phyloP scores from a whole-genome alignment of 2,113 vertebrate species.

The Verasper variegatus region DNA sequence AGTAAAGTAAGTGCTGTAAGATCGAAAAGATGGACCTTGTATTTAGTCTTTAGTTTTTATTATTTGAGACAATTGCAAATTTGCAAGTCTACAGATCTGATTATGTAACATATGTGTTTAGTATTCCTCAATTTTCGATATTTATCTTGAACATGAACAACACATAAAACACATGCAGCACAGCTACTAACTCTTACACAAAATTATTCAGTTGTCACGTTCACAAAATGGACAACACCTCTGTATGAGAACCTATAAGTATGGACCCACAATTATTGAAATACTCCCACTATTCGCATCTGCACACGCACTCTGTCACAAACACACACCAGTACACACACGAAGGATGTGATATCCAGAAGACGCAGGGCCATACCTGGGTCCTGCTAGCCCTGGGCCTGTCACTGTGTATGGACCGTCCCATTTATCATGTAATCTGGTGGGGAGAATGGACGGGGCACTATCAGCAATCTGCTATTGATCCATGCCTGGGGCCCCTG shows the following conservation, averaged over 20 bases:
- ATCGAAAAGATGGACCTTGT: too few relatives aligned
- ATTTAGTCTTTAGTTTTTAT: too few relatives aligned
- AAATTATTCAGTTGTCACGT: not conserved
- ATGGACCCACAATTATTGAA: constrained; percentile 13
- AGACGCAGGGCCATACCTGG: constrained; percentile 75
- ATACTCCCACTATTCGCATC: constrained; percentile 1
- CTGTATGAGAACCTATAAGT: not conserved
- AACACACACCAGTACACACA: constrained; percentile 26
- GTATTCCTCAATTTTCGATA: not conserved
- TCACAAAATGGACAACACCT: not conserved
- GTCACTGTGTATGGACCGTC: constrained; percentile 90
- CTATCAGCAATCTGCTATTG: constrained; percentile 99
- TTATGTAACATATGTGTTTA: too few relatives aligned
- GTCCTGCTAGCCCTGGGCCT: constrained; percentile 84
- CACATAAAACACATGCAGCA: not conserved
- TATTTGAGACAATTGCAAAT: too few relatives aligned
- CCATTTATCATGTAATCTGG: constrained; percentile 99
- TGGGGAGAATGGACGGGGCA: constrained; percentile 93
- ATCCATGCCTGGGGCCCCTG: constrained; percentile 88
- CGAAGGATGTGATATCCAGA: constrained; percentile 52
- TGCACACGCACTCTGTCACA: constrained; percentile 25
- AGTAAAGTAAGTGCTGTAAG: not conserved
- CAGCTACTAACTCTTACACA: not conserved
- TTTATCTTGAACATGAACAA: too few relatives aligned
- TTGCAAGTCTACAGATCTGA: too few relatives aligned